These are phyloP conservation scores for Lethocerus indicus DNA, from an alignment of 1,140 invertebrate species.

Conservation along the genomic window DNA sequence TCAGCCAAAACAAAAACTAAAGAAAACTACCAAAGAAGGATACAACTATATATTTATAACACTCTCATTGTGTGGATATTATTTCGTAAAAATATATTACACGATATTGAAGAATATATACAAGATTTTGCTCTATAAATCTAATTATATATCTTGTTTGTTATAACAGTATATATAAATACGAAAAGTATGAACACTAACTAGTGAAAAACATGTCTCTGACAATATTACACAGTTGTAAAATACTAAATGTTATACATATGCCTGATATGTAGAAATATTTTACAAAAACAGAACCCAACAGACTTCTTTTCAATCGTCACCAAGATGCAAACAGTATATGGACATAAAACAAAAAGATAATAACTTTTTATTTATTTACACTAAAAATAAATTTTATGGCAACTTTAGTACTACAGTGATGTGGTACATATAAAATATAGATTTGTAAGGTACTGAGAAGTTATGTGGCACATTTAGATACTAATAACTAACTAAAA, in stretches of 20 bases:
- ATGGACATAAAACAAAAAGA: conserved; percentile 4
- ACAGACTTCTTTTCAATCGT: too few species aligned
- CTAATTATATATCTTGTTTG: conserved; percentile 4
- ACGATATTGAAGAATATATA: conserved; percentile 4
- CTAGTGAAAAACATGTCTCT: conserved; percentile 9
- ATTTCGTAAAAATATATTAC: conserved; percentile 12
- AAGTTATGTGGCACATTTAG: conserved; percentile 1
- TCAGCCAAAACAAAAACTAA: conserved; percentile 6
- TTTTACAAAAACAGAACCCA: conserved; percentile 5
- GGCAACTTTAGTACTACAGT: background rate
- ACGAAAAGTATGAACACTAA: conserved; percentile 10
- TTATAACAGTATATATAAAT: conserved; percentile 7
- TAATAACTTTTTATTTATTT: background rate
- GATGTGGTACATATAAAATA: background rate
- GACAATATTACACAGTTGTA: conserved; percentile 7
- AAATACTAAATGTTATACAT: background rate
- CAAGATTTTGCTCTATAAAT: conserved; percentile 5
- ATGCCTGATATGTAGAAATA: conserved; percentile 10
- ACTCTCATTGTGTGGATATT: conserved; percentile 2
- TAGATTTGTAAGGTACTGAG: background rate
- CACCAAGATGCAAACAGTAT: background rate
- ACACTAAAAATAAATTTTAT: background rate
- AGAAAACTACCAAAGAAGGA: conserved; percentile 3
- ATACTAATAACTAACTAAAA: conserved; percentile 1
- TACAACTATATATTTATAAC: conserved; percentile 1